Percentiles rank a stretch among this genome's conserved stretches.
Conservation (phyloP, 1,140 invertebrate genomes). For the Bactericera cockerelli region DNA sequence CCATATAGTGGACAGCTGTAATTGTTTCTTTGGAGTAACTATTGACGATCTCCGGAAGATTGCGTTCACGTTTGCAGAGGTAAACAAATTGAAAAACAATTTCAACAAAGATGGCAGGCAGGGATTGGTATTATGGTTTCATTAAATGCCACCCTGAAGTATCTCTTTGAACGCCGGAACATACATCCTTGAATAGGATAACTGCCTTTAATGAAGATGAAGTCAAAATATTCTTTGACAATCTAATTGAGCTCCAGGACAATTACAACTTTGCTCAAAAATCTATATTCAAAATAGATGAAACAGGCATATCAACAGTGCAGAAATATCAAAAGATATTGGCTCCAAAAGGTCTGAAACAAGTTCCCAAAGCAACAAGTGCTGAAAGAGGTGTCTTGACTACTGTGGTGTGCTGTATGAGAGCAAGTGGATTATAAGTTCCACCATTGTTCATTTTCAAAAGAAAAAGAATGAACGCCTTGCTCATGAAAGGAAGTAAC, state of each 20-base stretch:
- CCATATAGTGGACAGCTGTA: too few species aligned
- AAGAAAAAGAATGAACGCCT: constrained; percentile 27
- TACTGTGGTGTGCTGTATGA: constrained; percentile 27
- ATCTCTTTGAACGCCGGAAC: constrained; percentile 14
- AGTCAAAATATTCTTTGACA: constrained; percentile 26
- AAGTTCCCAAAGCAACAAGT: constrained; percentile 29
- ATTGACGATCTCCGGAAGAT: too few species aligned
- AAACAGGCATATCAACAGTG: constrained; percentile 31
- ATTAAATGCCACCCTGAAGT: too few species aligned
- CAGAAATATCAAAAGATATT: constrained; percentile 26
- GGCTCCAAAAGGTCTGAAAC: constrained; percentile 25
- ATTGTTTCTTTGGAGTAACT: too few species aligned
- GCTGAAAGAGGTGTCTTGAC: constrained; percentile 31
- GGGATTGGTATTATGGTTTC: too few species aligned
- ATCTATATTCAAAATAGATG: constrained; percentile 32
- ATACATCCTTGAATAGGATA: constrained; percentile 11
- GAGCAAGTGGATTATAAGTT: constrained; percentile 25
- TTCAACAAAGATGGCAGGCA: too few species aligned
- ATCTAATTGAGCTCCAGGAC: constrained; percentile 26
- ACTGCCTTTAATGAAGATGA: constrained; percentile 31
- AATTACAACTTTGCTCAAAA: constrained; percentile 22
- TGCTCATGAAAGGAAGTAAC: constrained; percentile 32
- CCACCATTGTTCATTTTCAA: constrained; percentile 31
- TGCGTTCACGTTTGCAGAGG: too few species aligned
- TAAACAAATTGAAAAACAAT: too few species aligned